Evolutionary conservation across 2,888 invertebrate genomes (phyloP), one percentile per base, ranked within the genome.

Genomic region (Lingula anatina): DNA sequence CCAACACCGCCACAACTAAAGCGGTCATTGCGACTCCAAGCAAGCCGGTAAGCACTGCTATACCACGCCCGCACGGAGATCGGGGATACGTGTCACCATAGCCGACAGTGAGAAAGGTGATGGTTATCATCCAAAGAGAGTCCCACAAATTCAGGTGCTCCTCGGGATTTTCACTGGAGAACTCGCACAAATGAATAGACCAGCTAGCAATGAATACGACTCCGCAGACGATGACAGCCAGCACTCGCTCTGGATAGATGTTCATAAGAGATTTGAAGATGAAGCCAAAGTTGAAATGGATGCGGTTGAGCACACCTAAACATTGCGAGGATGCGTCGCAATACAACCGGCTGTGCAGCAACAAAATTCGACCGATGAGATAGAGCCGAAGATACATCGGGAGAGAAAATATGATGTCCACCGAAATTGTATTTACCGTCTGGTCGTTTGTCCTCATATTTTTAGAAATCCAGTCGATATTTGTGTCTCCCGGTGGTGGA

Each of bases 241-340:
- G 59, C 4, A 73, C 68, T 53, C 73, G 71, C 47, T 71, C 74
- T 24, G 76, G 71, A 49, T 73, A 66, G 26, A 75, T 58, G 23
- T 69, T 66, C 74, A 75, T 76, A 51, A 75, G 56, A 23, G 75
- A 74, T 57, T 75, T 75, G 59, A 76, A 75, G 46, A 76, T 70
- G 58, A 76, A 76, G 54, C 81, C 87, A 78, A 96, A 95, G 62
- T 81, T 81, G 85, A 97, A 97, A 83, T 96, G 95, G 79, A 97
- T 96, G 78, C 95, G 86, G 84, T 95, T 95, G 79, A 96, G 86
- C 4, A 74, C 75, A 5, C 75, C 75, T n/a, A 76, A 62, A 53
- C 72, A 71, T 56, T 75, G 75, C 1, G 74, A 72, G 5, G 71
- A 71, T 26, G 75, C 75, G 56, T 76, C 75, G 37, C 73, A 68